Conservation (phyloP, 2,113 vertebrate genomes). For the Hyla sarda region DNA sequence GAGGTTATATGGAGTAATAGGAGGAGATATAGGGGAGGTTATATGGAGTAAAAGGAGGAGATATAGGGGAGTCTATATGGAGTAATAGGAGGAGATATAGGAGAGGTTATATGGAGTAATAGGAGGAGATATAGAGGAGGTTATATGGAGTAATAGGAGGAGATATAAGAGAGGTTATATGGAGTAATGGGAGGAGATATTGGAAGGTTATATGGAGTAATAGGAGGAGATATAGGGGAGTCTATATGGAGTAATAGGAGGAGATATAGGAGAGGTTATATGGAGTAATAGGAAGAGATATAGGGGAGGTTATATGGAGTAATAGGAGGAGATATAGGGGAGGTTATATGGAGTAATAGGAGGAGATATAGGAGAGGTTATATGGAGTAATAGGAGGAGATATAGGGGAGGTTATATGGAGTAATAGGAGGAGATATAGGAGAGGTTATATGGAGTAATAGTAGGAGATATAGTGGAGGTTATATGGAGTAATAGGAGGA, state of each 20-base stretch:
- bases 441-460: background rate
- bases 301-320: background rate
- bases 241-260: background rate
- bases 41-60: conserved; percentile 5
- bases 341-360: background rate
- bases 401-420: background rate
- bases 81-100: background rate
- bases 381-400: conserved; percentile 5
- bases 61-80: background rate
- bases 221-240: conserved; percentile 5
- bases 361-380: background rate
- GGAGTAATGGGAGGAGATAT: background rate
- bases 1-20: conserved; percentile 2
- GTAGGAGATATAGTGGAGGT: background rate
- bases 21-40: background rate
- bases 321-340: background rate
- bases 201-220: background rate
- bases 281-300: background rate
- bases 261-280: background rate
- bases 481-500: background rate
- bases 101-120: background rate
- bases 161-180: background rate
- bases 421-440: background rate
- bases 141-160: background rate
- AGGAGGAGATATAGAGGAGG: background rate